phyloP scores from a whole-genome alignment of 2,797 vertebrate genomes.

The Echeneis naucrates region DNA sequence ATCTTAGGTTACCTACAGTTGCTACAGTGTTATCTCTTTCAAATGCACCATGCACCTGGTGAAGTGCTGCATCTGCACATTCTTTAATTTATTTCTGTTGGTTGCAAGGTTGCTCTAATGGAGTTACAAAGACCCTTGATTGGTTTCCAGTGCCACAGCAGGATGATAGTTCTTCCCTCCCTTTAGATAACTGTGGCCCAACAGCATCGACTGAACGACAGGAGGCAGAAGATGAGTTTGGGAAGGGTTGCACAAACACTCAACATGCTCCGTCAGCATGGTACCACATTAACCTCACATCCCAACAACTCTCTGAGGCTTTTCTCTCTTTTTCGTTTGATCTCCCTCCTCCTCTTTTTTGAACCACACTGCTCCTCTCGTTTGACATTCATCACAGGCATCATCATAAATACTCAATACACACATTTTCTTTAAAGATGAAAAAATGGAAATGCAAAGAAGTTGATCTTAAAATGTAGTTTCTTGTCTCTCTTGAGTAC shows the following conservation, averaged over 20 bases:
- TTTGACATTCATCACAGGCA: slow-evolving; percentile 68
- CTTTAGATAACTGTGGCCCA: slow-evolving; percentile 50
- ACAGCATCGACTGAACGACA: slow-evolving; percentile 57
- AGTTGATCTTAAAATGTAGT: slow-evolving; percentile 73
- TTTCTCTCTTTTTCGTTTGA: slow-evolving; percentile 52
- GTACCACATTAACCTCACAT: slow-evolving; percentile 75
- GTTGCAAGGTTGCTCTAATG: slow-evolving; percentile 64
- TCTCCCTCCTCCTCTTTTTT: slow-evolving; percentile 38
- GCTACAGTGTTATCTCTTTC: slow-evolving; percentile 31
- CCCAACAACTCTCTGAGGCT: slow-evolving; percentile 57
- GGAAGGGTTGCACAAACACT: slow-evolving; percentile 32
- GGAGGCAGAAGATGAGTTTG: slow-evolving; percentile 57
- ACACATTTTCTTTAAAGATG: slow-evolving; percentile 70
- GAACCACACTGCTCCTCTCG: slow-evolving; percentile 31
- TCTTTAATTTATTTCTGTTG: slow-evolving; percentile 56
- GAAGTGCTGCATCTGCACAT: slow-evolving; percentile 63
- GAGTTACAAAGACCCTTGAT: slow-evolving; percentile 59
- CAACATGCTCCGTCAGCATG: slow-evolving; percentile 73
- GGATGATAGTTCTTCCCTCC: slow-evolving; percentile 45
- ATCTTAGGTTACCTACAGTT: neutral
- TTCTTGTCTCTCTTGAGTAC: slow-evolving; percentile 68
- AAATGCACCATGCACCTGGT: slow-evolving; percentile 35
- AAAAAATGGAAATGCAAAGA: slow-evolving; percentile 53
- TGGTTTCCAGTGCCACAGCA: slow-evolving; percentile 59
- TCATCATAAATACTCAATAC: slow-evolving; percentile 66